A percentile compares a stretch with the other conserved stretches of the same genome.
phyloP scores from a whole-genome alignment of 2,113 vertebrate genomes.

The Dascyllus trimaculatus region DNA sequence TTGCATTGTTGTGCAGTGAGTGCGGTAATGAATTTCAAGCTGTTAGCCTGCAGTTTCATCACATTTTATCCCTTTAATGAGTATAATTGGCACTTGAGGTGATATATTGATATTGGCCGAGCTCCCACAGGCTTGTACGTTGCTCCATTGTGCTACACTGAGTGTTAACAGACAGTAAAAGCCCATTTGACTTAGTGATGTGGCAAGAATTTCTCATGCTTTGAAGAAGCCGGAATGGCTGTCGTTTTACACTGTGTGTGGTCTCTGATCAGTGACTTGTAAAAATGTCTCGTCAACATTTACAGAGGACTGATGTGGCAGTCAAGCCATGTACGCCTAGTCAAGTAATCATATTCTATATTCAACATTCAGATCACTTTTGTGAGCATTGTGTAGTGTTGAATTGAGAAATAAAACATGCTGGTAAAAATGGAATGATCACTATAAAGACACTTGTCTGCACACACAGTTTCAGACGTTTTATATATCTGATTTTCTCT shows the following conservation, averaged over 20 bases:
- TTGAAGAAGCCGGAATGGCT: conserved; percentile 29
- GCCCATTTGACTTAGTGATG: conserved; percentile 60
- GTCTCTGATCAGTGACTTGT: conserved; percentile 47
- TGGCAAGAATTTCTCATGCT: conserved; percentile 50
- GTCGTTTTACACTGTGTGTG: conserved; percentile 50
- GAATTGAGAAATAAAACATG: neutral
- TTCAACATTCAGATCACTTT: neutral
- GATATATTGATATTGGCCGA: conserved; percentile 68
- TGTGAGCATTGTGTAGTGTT: neutral
- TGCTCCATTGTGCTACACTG: conserved; percentile 66
- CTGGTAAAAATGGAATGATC: neutral
- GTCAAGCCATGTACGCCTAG: neutral
- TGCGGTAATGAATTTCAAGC: conserved; percentile 68
- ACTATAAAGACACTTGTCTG: neutral
- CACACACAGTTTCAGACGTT: conserved; percentile 1
- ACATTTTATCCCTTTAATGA: conserved; percentile 72
- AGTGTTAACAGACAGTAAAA: conserved; percentile 63
- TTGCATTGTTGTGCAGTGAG: conserved; percentile 61
- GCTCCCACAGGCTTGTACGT: conserved; percentile 58
- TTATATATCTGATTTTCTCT: conserved; percentile 24
- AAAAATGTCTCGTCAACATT: conserved; percentile 14
- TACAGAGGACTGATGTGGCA: conserved; percentile 5
- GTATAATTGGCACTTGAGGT: conserved; percentile 75
- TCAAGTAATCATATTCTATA: neutral
- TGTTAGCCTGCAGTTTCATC: conserved; percentile 67